A percentile compares a stretch with the other conserved stretches of the same genome.
Evolutionary conservation across 2,113 vertebrate genomes (phyloP).

Genomic region (Phyllostomus discolor): DNA sequence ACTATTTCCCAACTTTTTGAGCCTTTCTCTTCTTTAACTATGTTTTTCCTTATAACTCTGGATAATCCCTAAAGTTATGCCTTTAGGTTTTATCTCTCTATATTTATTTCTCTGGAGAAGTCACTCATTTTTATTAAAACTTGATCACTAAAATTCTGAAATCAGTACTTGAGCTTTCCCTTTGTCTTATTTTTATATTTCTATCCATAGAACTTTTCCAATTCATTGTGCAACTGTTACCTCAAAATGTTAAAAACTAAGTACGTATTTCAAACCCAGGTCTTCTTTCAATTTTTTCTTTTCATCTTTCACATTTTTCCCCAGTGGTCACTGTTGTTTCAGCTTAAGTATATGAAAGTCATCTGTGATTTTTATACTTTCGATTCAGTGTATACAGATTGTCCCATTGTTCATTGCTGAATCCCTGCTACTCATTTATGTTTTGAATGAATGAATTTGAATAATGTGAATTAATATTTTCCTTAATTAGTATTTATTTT

Average conservation of each 20-base stretch:
- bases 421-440: neutral
- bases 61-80: neutral
- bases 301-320: neutral
- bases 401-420: neutral
- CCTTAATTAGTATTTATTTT: neutral
- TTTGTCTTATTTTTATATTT: conserved; percentile 3
- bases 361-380: neutral
- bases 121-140: neutral
- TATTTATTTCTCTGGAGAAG: neutral
- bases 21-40: neutral
- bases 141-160: neutral
- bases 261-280: neutral
- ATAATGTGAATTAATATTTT: neutral
- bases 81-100: neutral
- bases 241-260: conserved; percentile 1
- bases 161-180: neutral
- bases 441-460: conserved; percentile 24
- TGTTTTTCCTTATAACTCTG: neutral
- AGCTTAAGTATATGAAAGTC: neutral
- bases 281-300: neutral
- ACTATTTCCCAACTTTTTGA: neutral
- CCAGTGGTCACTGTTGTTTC: neutral
- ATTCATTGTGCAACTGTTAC: neutral
- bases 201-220: neutral
- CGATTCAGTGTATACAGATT: neutral